Evolutionary conservation across 2,797 vertebrate genomes (phyloP), one percentile per base, ranked within the genome.

Genomic region (Carcharodon carcharias): DNA sequence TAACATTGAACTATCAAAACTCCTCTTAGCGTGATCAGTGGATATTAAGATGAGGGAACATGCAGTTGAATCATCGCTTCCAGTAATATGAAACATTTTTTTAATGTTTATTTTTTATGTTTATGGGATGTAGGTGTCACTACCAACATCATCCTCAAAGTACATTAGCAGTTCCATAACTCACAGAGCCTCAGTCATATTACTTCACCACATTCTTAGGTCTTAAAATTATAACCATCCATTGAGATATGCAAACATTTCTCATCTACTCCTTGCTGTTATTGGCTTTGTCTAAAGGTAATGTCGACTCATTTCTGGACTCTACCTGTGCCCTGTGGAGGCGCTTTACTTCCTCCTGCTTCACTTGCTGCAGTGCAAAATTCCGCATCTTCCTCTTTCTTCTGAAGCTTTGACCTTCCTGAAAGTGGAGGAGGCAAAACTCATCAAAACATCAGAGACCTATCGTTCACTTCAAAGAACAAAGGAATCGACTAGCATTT

Each of bases 291-390:
- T 12, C 82, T 85, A 45, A 85, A 85, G 82, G 21, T 50, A 40
- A 50, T 50, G 23, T 45, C 0, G 3, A 3, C 12, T 67, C 61
- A 18, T 65, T 65, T 61, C 14, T 67, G n/a, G 58, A 69, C 63
- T 61, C 80, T 95, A 99, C 99, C 99, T 99, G 99, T 97, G 99
- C 99, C 97, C 98, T 98, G 97, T 99, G 98, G 96, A 99, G 99
- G 96, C 99, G 98, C 97, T 99, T 99, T 96, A 99, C 97, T 96
- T 99, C 98, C 96, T 99, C 99, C 97, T 98, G 98, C 97, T 99
- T 99, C 85, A 98, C 97, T 97, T 98, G 97, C 96, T 98, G 98
- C 96, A 98, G 97, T 40, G 98, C 98, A 0, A 97, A 98, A 96
- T 98, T 98, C 97, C 98, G 98, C 97, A 98, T 97, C 97, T 97